Conservation (phyloP, 2,888 invertebrate species). For the Himalopsyche anomala region DNA sequence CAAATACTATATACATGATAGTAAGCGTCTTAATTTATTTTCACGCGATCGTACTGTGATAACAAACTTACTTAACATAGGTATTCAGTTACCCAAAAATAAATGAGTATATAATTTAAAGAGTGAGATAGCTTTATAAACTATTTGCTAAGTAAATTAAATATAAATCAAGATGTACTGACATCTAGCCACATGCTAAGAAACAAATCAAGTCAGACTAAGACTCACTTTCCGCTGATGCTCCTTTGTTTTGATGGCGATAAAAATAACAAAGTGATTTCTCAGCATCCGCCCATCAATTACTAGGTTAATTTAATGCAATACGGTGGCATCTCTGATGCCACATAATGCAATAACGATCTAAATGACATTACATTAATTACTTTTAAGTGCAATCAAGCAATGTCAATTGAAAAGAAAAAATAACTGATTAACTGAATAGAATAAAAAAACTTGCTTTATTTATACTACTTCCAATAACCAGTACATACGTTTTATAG, state of each 20-base stretch:
- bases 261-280: conserved; percentile 40
- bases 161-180: conserved; percentile 5
- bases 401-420: too few relatives aligned
- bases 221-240: conserved; percentile 32
- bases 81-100: too few relatives aligned
- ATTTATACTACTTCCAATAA: too few relatives aligned
- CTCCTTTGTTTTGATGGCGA: conserved; percentile 31
- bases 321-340: background rate
- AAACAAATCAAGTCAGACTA: conserved; percentile 9
- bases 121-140: background rate
- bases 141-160: background rate
- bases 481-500: too few relatives aligned
- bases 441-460: too few relatives aligned
- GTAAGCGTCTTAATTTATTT: too few relatives aligned
- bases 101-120: too few relatives aligned
- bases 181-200: conserved; percentile 28
- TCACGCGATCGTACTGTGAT: too few relatives aligned
- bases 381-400: too few relatives aligned
- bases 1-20: too few relatives aligned
- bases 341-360: conserved; percentile 22
- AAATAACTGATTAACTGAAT: too few relatives aligned
- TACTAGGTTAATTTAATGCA: conserved; percentile 19
- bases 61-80: too few relatives aligned
- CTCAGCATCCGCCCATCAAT: conserved; percentile 35
- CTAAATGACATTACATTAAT: background rate